These are phyloP conservation scores for Microchrysa polita DNA, from an alignment of 2,888 invertebrate species.

Conservation along the genomic window DNA sequence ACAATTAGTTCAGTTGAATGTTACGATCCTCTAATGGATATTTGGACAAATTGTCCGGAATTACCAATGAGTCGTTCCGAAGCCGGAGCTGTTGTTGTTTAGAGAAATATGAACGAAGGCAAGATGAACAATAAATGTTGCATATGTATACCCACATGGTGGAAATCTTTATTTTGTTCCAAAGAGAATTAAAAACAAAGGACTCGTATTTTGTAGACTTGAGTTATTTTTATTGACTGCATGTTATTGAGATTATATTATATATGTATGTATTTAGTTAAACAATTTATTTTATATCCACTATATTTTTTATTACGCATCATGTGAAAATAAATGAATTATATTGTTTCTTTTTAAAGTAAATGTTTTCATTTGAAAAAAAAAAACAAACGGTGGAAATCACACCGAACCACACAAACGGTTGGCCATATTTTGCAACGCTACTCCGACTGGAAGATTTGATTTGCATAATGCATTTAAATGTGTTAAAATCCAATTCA, in stretches of 20 bases:
- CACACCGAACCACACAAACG: too few relatives aligned
- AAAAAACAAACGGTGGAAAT: too few relatives aligned
- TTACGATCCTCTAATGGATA: conserved; percentile 80
- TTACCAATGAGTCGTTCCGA: conserved; percentile 87
- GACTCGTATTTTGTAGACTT: neutral
- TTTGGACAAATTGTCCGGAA: conserved; percentile 81
- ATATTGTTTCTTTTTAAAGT: neutral
- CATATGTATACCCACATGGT: neutral
- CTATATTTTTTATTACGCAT: neutral
- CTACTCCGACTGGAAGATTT: too few relatives aligned
- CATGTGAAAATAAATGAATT: neutral
- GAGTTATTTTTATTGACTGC: neutral
- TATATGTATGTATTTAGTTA: too few relatives aligned
- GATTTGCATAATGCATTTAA: too few relatives aligned
- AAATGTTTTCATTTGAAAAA: too few relatives aligned
- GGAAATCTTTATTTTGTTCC: conserved; percentile 20
- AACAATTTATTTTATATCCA: neutral
- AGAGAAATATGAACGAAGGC: conserved; percentile 52
- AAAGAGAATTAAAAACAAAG: neutral
- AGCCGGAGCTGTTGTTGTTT: conserved; percentile 85
- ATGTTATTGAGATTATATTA: conserved; percentile 1
- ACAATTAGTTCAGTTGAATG: conserved; percentile 85
- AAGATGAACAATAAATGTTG: conserved; percentile 52
- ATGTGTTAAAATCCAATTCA: too few relatives aligned
- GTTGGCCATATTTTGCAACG: too few relatives aligned